These are phyloP conservation scores for Natrix natrix DNA, from an alignment of 2,797 vertebrate species.

Conservation along the genomic window DNA sequence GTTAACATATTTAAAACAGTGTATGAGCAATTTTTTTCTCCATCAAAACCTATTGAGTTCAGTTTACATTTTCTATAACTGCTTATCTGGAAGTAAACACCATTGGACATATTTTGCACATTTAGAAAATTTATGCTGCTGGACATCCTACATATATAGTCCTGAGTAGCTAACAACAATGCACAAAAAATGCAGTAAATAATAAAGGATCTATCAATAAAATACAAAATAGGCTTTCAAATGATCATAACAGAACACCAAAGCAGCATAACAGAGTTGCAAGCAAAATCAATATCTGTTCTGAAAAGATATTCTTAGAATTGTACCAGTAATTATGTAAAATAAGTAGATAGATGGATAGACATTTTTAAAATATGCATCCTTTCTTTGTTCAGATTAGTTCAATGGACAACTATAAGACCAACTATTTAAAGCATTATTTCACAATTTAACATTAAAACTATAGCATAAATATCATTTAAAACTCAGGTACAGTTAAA, in stretches of 20 bases:
- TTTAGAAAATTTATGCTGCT: not conserved
- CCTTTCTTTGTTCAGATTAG: not conserved
- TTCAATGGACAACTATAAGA: not conserved
- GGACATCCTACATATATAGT: not conserved
- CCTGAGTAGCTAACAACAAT: not conserved
- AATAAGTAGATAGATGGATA: not conserved
- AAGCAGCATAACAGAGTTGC: not conserved
- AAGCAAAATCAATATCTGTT: not conserved
- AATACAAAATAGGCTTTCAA: not conserved
- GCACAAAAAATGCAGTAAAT: not conserved
- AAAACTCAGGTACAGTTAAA: not conserved
- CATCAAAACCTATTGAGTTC: not conserved
- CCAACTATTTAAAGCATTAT: not conserved
- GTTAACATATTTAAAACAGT: not conserved
- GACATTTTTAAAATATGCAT: not conserved
- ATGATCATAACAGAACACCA: not conserved
- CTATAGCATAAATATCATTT: not conserved
- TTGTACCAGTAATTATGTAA: not conserved
- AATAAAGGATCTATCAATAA: not conserved
- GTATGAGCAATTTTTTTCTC: not conserved
- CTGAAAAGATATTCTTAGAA: not conserved
- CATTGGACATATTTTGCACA: not conserved
- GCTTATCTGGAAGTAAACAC: not conserved
- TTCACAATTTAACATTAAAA: not conserved
- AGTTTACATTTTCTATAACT: not conserved